These are phyloP conservation scores for Timema cristinae DNA, from an alignment of 2,888 invertebrate species.

Conservation along the genomic window DNA sequence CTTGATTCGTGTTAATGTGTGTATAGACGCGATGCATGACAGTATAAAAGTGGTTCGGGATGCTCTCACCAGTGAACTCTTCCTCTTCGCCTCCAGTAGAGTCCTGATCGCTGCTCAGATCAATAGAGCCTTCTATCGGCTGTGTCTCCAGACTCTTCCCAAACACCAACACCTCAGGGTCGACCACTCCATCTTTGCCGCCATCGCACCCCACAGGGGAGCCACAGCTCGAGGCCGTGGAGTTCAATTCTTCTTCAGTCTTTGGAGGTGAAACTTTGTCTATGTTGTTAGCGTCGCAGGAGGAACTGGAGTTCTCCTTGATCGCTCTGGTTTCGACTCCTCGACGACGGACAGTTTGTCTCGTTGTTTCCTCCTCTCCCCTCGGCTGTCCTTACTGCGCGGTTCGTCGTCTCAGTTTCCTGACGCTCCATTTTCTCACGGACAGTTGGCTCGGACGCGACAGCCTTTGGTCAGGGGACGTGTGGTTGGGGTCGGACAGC, in stretches of 20 bases:
- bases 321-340: too few species aligned
- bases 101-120: constrained; percentile 69
- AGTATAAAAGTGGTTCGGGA: too few species aligned
- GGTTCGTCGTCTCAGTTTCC: constrained; percentile 54
- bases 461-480: constrained; percentile 21
- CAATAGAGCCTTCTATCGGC: constrained; percentile 48
- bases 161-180: constrained; percentile 59
- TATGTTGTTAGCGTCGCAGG: too few species aligned
- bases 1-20: too few species aligned
- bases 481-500: constrained; percentile 37
- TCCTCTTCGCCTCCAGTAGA: constrained; percentile 77
- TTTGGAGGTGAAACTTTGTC: too few species aligned
- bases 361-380: neutral
- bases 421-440: constrained; percentile 56
- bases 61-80: constrained; percentile 43
- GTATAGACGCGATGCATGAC: too few species aligned
- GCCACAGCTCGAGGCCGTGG: constrained; percentile 28
- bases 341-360: too few species aligned
- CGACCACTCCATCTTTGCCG: constrained; percentile 30
- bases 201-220: constrained; percentile 16
- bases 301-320: too few species aligned
- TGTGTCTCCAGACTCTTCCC: constrained; percentile 63
- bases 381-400: constrained; percentile 47
- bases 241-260: too few species aligned
- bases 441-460: constrained; percentile 30